These are phyloP conservation scores for Congeria kusceri DNA, from an alignment of 2,888 invertebrate species.

Conservation along the genomic window DNA sequence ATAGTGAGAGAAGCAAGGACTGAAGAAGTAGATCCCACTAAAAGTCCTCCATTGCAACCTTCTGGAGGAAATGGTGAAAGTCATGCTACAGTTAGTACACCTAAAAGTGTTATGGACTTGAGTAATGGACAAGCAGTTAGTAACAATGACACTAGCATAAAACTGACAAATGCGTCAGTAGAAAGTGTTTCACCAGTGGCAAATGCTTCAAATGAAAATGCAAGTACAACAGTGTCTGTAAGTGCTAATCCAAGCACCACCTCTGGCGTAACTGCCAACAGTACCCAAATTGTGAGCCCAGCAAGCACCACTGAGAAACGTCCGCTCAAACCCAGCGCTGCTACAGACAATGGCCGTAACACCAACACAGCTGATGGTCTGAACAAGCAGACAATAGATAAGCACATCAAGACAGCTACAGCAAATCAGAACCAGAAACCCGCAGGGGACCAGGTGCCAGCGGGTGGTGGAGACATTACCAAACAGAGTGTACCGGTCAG, in stretches of 20 bases:
- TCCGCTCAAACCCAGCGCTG: slow-evolving; percentile 31
- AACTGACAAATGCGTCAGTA: not conserved
- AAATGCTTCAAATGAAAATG: no score
- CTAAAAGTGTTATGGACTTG: not conserved
- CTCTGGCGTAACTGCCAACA: not conserved
- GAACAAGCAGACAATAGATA: not conserved
- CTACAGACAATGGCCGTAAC: slow-evolving; percentile 41
- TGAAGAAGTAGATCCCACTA: not conserved
- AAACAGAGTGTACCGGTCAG: not conserved
- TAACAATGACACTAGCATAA: not conserved
- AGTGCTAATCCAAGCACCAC: not conserved
- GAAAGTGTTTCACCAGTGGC: not conserved
- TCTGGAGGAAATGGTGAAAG: not conserved
- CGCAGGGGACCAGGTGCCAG: not conserved
- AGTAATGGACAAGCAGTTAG: not conserved
- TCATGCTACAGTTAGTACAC: not conserved
- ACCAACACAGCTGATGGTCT: slow-evolving; percentile 34
- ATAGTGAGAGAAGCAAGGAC: not conserved
- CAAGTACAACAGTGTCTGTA: not conserved
- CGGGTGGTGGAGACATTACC: not conserved
- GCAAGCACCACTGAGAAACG: not conserved
- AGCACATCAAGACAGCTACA: not conserved
- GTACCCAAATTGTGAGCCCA: not conserved
- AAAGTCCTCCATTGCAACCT: not conserved
- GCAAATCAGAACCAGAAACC: not conserved